Evolutionary conservation across 1,140 invertebrate species (phyloP), one percentile per base, ranked within the genome.

Genomic region (Papilio machaon): DNA sequence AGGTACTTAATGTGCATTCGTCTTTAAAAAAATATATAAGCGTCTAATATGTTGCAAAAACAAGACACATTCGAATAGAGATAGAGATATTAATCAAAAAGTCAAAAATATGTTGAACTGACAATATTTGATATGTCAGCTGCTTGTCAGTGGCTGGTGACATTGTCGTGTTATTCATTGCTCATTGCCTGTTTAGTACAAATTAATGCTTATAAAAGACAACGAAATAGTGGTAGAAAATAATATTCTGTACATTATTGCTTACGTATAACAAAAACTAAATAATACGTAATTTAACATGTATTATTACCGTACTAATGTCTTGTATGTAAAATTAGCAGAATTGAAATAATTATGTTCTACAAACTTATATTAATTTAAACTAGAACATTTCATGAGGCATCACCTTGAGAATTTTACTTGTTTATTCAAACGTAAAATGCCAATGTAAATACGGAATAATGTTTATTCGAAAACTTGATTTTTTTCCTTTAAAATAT

Each of bases 171-270:
- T 43, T 43, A n/a, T 30, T n/a, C 11, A 35, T 91, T 91, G 90
- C 90, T 92, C 88, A 92, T 90, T 89, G 89, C 91, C 92, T 94
- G 91, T 91, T 90, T 91, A 94, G 92, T 94, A 94, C 92, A 94
- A 93, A 92, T 91, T 52, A 79, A 82, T 35, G 49, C 49, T 73
- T 73, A 46, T 77, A 23, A 58, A 43, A 70, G 13, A 81, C 52
- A 38, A 64, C 58, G 38, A 19, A 58, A 58, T 58, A 58, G n/a
- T 19, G 6, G n/a, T 19, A 58, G 54, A 19, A 19, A 58, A n/a
- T n/a, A n/a, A 15, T 5, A 52, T 13, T 17, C 5, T 17, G 1
- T 52, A 13, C 15, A 15, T 52, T 8, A 8, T 15, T 52, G 52
- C 52, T 54, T 54, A n/a, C 13, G 13, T 52, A 13, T 23, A 19